Base-by-base conservation (phyloP, 2,113 vertebrate genomes). In the Anarrhichthys ocellatus region DNA sequence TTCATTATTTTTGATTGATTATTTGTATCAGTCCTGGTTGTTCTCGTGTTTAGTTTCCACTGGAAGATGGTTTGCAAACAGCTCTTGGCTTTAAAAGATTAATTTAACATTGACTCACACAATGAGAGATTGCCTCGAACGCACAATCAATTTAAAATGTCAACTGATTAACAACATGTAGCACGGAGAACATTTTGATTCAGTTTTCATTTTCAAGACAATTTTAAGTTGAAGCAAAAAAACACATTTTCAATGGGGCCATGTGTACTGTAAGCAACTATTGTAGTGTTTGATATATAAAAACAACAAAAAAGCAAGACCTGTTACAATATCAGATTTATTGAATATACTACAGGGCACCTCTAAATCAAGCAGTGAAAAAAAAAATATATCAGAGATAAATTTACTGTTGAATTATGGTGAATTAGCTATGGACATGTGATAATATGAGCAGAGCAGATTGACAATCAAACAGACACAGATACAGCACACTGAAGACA, bases 81-180 rank as follows among this genome's bases (percentile, higher is more conserved):
- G 71, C 50, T 36, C n/a, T 17, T 69, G 65, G 27, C 34, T 61
- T 54, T 27, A 8, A 58, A 52, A 8, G 27, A 77, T 78, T 78
- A 3, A 48, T 72, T 76, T 63, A 38, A 6, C 29, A 71, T 63
- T 80, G 42, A 63, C 14, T 54, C n/a, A 20, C 44, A 64, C 27
- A n/a, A 38, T 64, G 68, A 63, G 15, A 58, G 67, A 70, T 61
- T 78, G 63, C 69, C 56, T 69, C 1, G 4, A 73, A 54, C 10
- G 9, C 13, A 59, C 76, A 42, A 66, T 73, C 75, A 71, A 80
- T 66, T 67, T 80, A 69, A 78, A 75, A 24, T 44, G 7, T 1
- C 22, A 24, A 27, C 46, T 50, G 32, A 34, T 36, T 80, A 20
- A 17, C 3, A 20, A 73, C 9, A 73, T 48, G 29, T 61, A 40